Evolutionary conservation across 2,888 invertebrate genomes (phyloP), one percentile per base, ranked within the genome.

Genomic region (Diachrysia chrysitis): DNA sequence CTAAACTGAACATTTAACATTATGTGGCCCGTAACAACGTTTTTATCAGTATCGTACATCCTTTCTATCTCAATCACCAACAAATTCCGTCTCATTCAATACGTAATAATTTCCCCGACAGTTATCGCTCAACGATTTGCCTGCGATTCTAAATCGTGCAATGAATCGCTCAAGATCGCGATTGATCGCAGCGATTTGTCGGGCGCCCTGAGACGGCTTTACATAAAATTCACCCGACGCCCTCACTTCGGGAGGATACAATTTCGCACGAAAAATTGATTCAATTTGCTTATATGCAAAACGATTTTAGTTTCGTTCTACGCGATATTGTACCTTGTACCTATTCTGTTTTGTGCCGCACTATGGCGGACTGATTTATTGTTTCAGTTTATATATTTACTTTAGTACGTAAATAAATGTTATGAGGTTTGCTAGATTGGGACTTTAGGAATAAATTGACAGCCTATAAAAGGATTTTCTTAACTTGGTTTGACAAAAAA

Each of bases 231-330:
- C 75, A 59, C 63, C 61, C 64, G 54, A n/a, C 58, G 68, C 71
- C 69, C 73, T 63, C 68, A 67, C 69, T 74, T 58, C 62, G 69
- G 63, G 81, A 85, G 84, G 84, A 89, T 89, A 90, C 87, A 90
- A 90, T 91, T 91, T 88, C 85, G 83, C 83, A 77, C 85, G 90
- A 91, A 89, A 91, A 92, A 91, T 90, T 90, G 89, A 92, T 91
- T 92, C 92, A 89, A 92, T 92, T 92, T 91, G 87, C 87, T 86
- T 87, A 88, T 87, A 89, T 87, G 84, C 86, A 86, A 84, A 91
- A 88, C 86, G 87, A 90, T 90, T 90, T 90, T 89, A 81, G 79
- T 82, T 82, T 75, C 66, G 66, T 66, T 75, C 69, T 57, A 61
- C 69, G 46, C 59, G 71, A 73, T 78, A 77, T 77, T 81, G 81